These are phyloP conservation scores for Machimus rusticus DNA, from an alignment of 2,888 invertebrate species.

Conservation along the genomic window DNA sequence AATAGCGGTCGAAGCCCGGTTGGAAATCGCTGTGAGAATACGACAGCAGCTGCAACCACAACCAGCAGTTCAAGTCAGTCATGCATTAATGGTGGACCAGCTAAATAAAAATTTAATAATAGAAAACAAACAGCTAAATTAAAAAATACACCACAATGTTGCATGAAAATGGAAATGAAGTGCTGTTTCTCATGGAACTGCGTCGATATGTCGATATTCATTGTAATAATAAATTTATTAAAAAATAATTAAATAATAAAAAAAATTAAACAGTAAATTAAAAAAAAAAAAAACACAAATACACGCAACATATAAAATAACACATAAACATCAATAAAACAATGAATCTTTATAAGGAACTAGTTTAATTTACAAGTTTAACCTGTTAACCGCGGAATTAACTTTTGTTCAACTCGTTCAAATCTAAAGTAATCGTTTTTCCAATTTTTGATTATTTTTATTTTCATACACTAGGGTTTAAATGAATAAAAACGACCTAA, in stretches of 20 bases:
- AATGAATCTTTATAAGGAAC: neutral
- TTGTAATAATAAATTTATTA: neutral
- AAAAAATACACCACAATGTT: neutral
- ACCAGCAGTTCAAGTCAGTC: constrained; percentile 23
- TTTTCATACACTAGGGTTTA: too few relatives aligned
- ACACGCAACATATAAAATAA: neutral
- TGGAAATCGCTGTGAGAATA: constrained; percentile 32
- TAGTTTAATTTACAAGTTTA: neutral
- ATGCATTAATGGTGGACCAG: constrained; percentile 46
- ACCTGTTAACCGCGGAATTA: too few relatives aligned
- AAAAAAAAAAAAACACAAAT: neutral
- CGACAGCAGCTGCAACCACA: neutral
- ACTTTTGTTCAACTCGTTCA: too few relatives aligned
- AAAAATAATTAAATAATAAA: neutral
- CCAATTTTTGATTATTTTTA: too few relatives aligned
- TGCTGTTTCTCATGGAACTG: neutral
- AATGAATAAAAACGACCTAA: too few relatives aligned
- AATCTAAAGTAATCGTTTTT: too few relatives aligned
- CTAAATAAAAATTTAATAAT: neutral
- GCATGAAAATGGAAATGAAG: neutral
- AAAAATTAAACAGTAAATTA: neutral
- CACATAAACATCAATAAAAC: neutral
- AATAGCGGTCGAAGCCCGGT: constrained; percentile 57
- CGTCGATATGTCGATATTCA: neutral
- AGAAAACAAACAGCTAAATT: neutral